Conservation (phyloP, 2,113 vertebrate genomes). For the Diglossa brunneiventris region DNA sequence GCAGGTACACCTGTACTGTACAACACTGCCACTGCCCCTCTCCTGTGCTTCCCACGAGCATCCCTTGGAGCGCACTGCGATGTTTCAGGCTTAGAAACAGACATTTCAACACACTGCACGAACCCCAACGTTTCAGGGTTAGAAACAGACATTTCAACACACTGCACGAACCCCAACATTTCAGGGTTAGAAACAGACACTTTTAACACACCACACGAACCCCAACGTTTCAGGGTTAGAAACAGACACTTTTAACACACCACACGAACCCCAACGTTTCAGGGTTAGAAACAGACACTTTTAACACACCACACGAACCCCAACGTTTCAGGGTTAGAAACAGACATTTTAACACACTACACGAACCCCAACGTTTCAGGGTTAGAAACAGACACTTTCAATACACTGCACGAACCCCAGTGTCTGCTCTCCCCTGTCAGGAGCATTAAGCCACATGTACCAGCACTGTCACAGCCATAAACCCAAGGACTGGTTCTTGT, state of each 20-base stretch:
- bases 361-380: too few species aligned
- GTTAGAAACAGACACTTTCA: not conserved
- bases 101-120: too few species aligned
- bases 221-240: not conserved
- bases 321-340: too few species aligned
- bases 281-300: not conserved
- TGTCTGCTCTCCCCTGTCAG: not conserved
- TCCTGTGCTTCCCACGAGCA: not conserved
- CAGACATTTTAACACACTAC: too few species aligned
- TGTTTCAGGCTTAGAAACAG: too few species aligned
- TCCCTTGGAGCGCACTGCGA: too few species aligned
- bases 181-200: too few species aligned
- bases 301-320: not conserved
- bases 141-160: not conserved
- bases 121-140: too few species aligned
- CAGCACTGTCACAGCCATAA: not conserved
- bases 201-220: too few species aligned
- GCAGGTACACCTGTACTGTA: not conserved
- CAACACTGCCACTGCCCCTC: fast-evolving
- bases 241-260: not conserved
- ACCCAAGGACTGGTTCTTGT: not conserved
- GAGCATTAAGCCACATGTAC: not conserved
- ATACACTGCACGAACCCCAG: not conserved
- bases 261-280: not conserved
- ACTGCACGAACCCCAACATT: not conserved